Conservation (phyloP, 2,797 vertebrate genomes). For the Sarcoramphus papa region DNA sequence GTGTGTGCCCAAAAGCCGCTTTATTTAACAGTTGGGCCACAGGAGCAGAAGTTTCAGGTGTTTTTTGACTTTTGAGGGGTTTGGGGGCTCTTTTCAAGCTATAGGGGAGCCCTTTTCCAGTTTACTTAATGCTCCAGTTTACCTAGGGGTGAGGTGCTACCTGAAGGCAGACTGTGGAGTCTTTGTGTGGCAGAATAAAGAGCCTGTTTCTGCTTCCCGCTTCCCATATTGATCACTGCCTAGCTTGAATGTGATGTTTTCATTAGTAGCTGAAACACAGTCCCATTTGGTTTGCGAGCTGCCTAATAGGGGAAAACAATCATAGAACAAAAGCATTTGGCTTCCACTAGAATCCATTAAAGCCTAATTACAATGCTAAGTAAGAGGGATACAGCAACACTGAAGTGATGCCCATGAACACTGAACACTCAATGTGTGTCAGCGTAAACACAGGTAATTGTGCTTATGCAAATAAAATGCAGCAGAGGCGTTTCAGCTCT, state of each 20-base stretch:
- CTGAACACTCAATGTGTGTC: background rate
- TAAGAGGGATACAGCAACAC: background rate
- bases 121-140: background rate
- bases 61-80: background rate
- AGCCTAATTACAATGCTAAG: constrained; percentile 17
- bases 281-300: constrained; percentile 1
- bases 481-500: background rate
- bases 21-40: background rate
- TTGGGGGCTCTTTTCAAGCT: background rate
- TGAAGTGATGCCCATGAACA: background rate
- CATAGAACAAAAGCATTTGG: constrained; percentile 40
- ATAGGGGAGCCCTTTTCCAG: background rate
- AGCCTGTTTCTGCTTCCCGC: background rate
- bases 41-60: background rate
- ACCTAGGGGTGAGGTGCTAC: background rate
- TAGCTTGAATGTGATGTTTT: constrained; percentile 21
- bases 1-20: background rate
- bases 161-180: background rate
- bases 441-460: constrained; percentile 6
- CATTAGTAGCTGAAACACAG: constrained; percentile 10
- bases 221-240: background rate
- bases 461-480: background rate
- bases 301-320: constrained; percentile 7
- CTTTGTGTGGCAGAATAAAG: background rate
- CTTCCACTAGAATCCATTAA: constrained; percentile 43